Evolutionary conservation across 1,140 invertebrate genomes (phyloP), one percentile per base, ranked within the genome.

Genomic region (Wiebesia pumilae): DNA sequence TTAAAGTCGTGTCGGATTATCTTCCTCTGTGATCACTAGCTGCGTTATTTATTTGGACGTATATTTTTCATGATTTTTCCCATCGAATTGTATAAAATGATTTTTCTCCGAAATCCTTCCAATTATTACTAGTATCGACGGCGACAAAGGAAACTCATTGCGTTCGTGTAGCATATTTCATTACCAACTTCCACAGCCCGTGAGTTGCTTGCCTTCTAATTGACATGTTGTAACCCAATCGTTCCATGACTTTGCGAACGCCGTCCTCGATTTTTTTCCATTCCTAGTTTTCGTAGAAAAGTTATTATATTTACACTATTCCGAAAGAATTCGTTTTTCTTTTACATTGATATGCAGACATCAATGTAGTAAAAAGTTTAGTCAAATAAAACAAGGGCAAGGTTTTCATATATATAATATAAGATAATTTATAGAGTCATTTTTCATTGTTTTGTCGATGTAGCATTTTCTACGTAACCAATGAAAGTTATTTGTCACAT

Each of bases 161-260:
- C 19, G 2, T 9, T 69, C 80, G 65, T 71, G 4, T 51, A 82
- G 27, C 65, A 54, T 21, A 43, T 82, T 69, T 54, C 81, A 82
- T 82, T 82, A 71, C 10, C 21, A 3, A 69, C 38, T 71, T n/a
- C 35, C 14, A 54, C 30, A 54, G 67, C 38, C 16, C 35, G 38
- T 27, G 62, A 86, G 69, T 86, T 75, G 54, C 73, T 80, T 69
- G 21, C 51, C 51, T 81, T 81, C 51, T 86, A 86, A 86, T 86
- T 82, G 80, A 82, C 71, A 77, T 86, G 85, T 86, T 78, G 85
- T 78, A 86, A 82, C 62, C 80, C n/a, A 54, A 86, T 81, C 84
- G 71, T 85, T 85, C 77, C 67, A 33, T 73, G 65, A 73, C 67
- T 83, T 54, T 84, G 73, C 65, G 35, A 69, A 10, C 77, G 27